Percentiles rank a stretch among this genome's conserved stretches.
These are phyloP conservation scores for Hofmannophila pseudospretella DNA, from an alignment of 2,888 invertebrate species.

Conservation along the genomic window DNA sequence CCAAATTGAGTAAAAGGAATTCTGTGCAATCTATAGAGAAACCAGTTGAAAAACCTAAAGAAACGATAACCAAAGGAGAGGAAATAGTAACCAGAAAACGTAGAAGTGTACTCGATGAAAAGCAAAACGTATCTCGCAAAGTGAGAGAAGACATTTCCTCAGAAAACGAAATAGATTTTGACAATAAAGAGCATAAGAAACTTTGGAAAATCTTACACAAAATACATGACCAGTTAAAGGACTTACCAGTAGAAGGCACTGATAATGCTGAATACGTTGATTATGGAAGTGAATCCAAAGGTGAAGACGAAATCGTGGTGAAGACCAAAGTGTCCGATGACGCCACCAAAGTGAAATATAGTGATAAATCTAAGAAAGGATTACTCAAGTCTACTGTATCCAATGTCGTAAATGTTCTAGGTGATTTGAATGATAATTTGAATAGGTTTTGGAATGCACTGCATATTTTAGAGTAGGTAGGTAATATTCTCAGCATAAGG, in stretches of 20 bases:
- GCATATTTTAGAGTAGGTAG: conserved; percentile 42
- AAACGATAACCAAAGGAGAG: conserved; percentile 16
- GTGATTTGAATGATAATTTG: conserved; percentile 55
- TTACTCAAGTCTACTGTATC: conserved; percentile 47
- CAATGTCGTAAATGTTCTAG: conserved; percentile 41
- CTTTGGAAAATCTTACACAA: conserved; percentile 43
- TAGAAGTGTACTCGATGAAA: conserved; percentile 16
- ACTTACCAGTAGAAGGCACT: conserved; percentile 26
- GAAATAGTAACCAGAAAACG: conserved; percentile 16
- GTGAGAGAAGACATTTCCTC: conserved; percentile 7
- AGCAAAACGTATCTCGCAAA: conserved; percentile 2
- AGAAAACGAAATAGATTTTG: conserved; percentile 43
- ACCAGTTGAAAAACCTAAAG: conserved; percentile 16
- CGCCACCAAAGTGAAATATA: conserved; percentile 29
- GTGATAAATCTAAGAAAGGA: conserved; percentile 37
- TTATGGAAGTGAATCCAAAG: conserved; percentile 18
- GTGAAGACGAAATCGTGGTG: conserved; percentile 27
- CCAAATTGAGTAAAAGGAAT: conserved; percentile 16
- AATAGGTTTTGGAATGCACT: conserved; percentile 53
- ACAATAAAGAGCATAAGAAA: conserved; percentile 30
- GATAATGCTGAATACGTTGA: conserved; percentile 16
- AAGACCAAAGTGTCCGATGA: conserved; percentile 43
- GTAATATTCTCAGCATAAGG: too few species aligned
- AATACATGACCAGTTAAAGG: conserved; percentile 38
- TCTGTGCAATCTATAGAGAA: conserved; percentile 15